phyloP scores from a whole-genome alignment of 2,113 vertebrate species.

The Muntiacus muntjak region DNA sequence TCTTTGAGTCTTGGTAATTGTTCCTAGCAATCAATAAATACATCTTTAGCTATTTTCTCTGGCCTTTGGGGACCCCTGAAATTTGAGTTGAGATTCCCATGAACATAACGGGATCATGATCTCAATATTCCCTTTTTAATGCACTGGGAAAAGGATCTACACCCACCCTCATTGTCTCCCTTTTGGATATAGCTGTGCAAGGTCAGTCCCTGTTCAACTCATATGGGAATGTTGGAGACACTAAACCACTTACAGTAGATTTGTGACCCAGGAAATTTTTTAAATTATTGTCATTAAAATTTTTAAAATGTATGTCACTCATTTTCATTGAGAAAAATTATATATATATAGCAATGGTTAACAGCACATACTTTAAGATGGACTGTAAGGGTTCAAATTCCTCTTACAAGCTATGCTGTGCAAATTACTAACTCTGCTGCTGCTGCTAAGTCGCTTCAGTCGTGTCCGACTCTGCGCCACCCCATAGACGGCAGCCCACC shows the following conservation, averaged over 20 bases:
- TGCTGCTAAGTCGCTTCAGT: no score
- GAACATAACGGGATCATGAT: not conserved
- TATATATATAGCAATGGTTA: not conserved
- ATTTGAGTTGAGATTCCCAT: not conserved
- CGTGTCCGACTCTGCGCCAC: no score
- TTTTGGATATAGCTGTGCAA: not conserved
- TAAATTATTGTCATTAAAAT: not conserved
- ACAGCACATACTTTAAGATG: not conserved
- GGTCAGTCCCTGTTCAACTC: not conserved
- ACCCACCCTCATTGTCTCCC: not conserved
- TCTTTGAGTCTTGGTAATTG: not conserved
- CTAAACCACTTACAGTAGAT: not conserved
- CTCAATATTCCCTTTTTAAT: not conserved
- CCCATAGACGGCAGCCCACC: no score
- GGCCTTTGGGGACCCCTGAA: not conserved
- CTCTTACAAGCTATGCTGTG: not conserved
- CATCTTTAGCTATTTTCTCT: conserved; percentile 17
- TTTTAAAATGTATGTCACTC: not conserved
- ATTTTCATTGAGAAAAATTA: not conserved
- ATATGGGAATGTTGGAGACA: not conserved
- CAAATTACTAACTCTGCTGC: not conserved
- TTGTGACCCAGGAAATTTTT: not conserved
- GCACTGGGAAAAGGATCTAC: not conserved
- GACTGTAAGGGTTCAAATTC: not conserved
- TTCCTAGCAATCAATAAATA: conserved; percentile 41